Percentiles rank a stretch among this genome's conserved stretches.
Evolutionary conservation across 1,140 invertebrate genomes (phyloP).

Genomic region (Aphelinus atriplicis): DNA sequence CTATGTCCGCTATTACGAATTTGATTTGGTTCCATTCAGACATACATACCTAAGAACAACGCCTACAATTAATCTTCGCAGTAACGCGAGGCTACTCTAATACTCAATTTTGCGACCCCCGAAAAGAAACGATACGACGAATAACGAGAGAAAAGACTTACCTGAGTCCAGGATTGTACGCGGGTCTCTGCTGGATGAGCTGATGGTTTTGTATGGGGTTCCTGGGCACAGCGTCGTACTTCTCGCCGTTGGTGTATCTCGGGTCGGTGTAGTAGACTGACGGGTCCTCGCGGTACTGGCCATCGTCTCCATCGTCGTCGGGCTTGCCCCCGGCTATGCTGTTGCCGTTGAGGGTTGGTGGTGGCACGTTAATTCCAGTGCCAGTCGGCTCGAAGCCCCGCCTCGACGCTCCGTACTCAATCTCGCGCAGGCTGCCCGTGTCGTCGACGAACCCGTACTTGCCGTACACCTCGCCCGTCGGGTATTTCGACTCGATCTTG

Average conservation of each 20-base stretch:
- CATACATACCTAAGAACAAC: too few relatives aligned
- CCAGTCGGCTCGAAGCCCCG: conserved; percentile 81
- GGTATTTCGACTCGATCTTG: conserved; percentile 90
- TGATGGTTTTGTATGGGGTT: conserved; percentile 45
- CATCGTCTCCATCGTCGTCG: conserved; percentile 77
- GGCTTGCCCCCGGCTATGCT: conserved; percentile 53
- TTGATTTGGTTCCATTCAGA: too few relatives aligned
- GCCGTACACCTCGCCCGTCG: conserved; percentile 83
- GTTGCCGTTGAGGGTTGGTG: conserved; percentile 69
- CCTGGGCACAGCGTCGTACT: conserved; percentile 53
- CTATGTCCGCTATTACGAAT: too few relatives aligned
- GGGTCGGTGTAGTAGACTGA: conserved; percentile 80
- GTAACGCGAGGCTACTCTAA: too few relatives aligned
- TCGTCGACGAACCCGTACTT: conserved; percentile 87
- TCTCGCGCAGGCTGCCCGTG: conserved; percentile 73
- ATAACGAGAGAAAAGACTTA: background rate
- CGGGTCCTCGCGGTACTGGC: conserved; percentile 84
- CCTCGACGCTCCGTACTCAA: conserved; percentile 81
- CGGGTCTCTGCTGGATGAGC: conserved; percentile 42
- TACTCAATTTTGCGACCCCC: too few relatives aligned
- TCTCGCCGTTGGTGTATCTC: conserved; percentile 71
- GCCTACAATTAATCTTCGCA: too few relatives aligned
- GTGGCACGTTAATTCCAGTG: conserved; percentile 81
- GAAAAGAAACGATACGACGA: too few relatives aligned
- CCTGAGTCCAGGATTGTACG: background rate